Evolutionary conservation across 1,140 invertebrate species (phyloP), one percentile per base, ranked within the genome.

Genomic region (Diploscapter pachys): DNA sequence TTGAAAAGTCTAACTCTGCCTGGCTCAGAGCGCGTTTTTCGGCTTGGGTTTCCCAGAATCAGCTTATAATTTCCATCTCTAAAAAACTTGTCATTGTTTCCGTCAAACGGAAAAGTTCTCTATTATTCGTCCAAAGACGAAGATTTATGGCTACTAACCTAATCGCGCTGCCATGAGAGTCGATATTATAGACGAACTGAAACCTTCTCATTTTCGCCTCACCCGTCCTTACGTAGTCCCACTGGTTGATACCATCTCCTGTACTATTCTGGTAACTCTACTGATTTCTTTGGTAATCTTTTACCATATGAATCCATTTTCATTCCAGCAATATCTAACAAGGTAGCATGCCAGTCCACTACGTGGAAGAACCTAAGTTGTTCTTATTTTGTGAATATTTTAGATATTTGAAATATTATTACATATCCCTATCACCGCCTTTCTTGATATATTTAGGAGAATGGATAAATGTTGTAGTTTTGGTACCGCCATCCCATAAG

Each of bases 401-500:
- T 77, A 49, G 11, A 79, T 9, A 4, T 8, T 4, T 4, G 8
- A 13, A 78, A 51, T 9, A 31, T 31, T 72, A 80, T 71, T 73
- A 82, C 81, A 81, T 72, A 50, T 78, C 73, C 51, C 78, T 61
- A 2, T 61, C 61, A 8, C 63, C 71, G 55, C 81, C 81, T 56
- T 75, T 63, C 13, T 74, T 50, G 52, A 83, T 81, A 61, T 72
- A 71, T 52, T 63, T 73, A 50, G 81, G 81, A 48, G 79, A 80
- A 64, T 83, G 82, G 11, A 83, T 56, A 65, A 83, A 84, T 5
- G 82, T 84, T 6, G 67, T 81, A 55, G 82, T 82, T 73, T 73
- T 81, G 8, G 81, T 86, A 5, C 88, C 88, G 51, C 88, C 88
- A 79, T 89, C 88, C 87, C 87, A 89, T 52, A 89, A 72, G 3